phyloP scores from a whole-genome alignment of 2,113 vertebrate species.

The Ailuropoda melanoleuca region DNA sequence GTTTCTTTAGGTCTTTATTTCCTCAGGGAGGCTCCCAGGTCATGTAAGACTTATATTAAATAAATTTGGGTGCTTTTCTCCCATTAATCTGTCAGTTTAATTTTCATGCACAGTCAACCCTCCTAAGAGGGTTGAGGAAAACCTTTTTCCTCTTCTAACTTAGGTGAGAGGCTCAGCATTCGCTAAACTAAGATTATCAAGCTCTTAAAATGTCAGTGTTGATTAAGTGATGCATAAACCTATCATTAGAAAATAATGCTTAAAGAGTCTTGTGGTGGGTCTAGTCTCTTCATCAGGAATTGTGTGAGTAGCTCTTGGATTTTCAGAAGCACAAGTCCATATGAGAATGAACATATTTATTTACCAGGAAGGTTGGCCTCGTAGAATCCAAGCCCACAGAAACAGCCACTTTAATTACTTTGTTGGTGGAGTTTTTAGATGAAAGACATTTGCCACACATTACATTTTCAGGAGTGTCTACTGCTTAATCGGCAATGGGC shows the following conservation, averaged over 20 bases:
- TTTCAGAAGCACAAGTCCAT: not conserved
- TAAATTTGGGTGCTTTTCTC: not conserved
- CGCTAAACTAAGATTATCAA: not conserved
- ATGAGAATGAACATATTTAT: not conserved
- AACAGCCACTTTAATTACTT: not conserved
- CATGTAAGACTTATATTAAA: not conserved
- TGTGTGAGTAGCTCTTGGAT: not conserved
- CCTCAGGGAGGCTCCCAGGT: not conserved
- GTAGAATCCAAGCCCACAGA: not conserved
- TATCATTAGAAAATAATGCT: not conserved
- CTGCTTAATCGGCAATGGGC: not conserved
- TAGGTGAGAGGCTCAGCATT: not conserved
- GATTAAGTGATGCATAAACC: not conserved
- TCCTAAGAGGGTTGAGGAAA: not conserved
- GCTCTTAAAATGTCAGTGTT: not conserved
- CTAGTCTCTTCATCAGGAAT: not conserved
- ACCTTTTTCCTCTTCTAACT: not conserved
- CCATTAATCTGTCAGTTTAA: not conserved
- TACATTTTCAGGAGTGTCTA: not conserved
- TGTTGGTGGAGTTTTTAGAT: not conserved
- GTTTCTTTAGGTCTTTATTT: not conserved
- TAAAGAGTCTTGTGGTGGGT: not conserved
- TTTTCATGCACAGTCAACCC: not conserved
- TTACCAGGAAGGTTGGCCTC: not conserved
- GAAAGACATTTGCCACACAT: not conserved